A percentile compares a stretch with the other conserved stretches of the same genome.
Conservation (phyloP, 1,140 invertebrate genomes). For the Drosophila prosaltans region DNA sequence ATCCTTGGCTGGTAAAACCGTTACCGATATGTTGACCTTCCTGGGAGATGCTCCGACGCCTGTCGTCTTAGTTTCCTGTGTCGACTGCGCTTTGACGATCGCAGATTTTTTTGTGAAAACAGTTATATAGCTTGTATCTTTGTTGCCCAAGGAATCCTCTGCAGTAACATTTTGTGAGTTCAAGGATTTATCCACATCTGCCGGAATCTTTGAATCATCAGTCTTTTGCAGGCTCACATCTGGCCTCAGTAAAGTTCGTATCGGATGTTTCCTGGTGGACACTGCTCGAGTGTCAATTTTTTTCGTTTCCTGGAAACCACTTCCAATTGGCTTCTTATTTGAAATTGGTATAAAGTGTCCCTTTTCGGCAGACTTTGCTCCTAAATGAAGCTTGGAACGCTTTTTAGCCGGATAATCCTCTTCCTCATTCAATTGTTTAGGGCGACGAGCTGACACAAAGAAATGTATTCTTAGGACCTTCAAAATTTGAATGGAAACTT, state of each 20-base stretch:
- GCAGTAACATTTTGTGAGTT: no score
- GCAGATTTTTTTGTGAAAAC: slow-evolving; percentile 26
- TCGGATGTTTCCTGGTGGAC: slow-evolving; percentile 28
- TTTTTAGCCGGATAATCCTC: slow-evolving; percentile 21
- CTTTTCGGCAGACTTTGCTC: neutral
- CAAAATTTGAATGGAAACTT: neutral
- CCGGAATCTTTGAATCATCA: neutral
- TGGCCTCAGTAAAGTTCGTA: slow-evolving; percentile 36
- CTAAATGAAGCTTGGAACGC: slow-evolving; percentile 12
- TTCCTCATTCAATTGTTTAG: slow-evolving; percentile 3
- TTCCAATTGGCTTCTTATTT: slow-evolving; percentile 26
- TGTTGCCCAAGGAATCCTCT: neutral
- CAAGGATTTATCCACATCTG: slow-evolving; percentile 11
- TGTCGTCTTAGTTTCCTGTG: slow-evolving; percentile 1
- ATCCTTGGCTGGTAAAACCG: slow-evolving; percentile 26
- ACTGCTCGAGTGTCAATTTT: slow-evolving; percentile 10
- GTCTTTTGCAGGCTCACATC: slow-evolving; percentile 27
- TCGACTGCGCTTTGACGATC: neutral
- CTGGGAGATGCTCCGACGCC: neutral
- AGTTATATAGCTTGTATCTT: neutral
- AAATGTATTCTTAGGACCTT: neutral
- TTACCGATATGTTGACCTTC: slow-evolving; percentile 44
- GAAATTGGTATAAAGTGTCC: slow-evolving; percentile 23
- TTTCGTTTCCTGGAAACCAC: neutral
- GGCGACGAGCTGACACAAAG: slow-evolving; percentile 28